A percentile compares a stretch with the other conserved stretches of the same genome.
phyloP scores from a whole-genome alignment of 35 echinoderm and acorn worm species.

The Hemicentrotus pulcherrimus region DNA sequence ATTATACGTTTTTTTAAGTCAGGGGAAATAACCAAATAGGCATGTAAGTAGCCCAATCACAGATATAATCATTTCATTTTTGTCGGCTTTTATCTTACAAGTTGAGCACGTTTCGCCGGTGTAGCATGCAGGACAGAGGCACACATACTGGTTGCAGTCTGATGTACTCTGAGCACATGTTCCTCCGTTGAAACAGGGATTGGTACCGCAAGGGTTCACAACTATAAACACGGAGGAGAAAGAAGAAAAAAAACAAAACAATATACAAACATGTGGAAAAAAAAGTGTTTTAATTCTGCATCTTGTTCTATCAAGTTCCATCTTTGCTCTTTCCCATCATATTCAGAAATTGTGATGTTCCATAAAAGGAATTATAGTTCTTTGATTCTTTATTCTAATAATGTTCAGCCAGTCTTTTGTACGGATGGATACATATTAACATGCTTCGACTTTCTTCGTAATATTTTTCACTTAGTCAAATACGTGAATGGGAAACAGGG shows the following conservation, averaged over 20 bases:
- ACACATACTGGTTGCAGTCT: conserved; percentile 63
- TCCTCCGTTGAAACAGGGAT: conserved; percentile 89
- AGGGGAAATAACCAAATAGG: too few species aligned
- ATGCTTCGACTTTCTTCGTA: too few species aligned
- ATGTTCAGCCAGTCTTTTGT: too few species aligned
- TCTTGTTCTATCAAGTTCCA: neutral
- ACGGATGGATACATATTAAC: too few species aligned
- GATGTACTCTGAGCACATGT: conserved; percentile 66
- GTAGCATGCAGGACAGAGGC: conserved; percentile 80
- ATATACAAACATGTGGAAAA: neutral
- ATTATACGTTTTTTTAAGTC: too few species aligned
- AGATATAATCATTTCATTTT: neutral
- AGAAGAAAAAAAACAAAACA: neutral
- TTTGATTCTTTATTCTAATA: too few species aligned
- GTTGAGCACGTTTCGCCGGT: conserved; percentile 65
- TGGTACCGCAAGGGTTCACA: conserved; percentile 72
- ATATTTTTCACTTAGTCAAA: too few species aligned
- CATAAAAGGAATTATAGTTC: too few species aligned
- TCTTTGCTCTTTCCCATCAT: too few species aligned
- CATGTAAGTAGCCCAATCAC: too few species aligned
- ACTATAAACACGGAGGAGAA: conserved; percentile 40
- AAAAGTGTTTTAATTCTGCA: neutral
- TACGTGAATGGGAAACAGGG: too few species aligned
- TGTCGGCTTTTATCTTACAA: conserved; percentile 59
- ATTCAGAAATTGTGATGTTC: too few species aligned